Percentiles rank a stretch among this genome's conserved stretches.
phyloP scores from a whole-genome alignment of 2,113 vertebrate species.

The Hucho hucho region DNA sequence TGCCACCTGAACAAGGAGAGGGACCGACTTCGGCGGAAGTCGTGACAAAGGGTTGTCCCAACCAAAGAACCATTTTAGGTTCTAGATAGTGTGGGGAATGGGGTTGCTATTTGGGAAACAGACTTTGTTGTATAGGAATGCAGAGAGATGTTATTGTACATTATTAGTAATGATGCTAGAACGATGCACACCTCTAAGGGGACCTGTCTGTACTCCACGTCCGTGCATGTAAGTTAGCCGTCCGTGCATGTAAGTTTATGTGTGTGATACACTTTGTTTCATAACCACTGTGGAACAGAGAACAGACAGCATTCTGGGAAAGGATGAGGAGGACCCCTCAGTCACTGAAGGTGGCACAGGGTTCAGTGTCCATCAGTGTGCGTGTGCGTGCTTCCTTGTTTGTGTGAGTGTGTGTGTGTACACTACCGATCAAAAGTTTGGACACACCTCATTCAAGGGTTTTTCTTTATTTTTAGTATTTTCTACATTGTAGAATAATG shows the following conservation, averaged over 20 bases:
- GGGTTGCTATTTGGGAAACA: too few species aligned
- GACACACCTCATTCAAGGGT: too few species aligned
- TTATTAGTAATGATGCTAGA: slow-evolving; percentile 32
- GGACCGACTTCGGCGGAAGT: too few species aligned
- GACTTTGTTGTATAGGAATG: slow-evolving; percentile 7
- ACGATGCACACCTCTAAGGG: slow-evolving; percentile 42
- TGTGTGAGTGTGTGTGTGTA: too few species aligned
- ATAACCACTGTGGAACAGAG: not conserved
- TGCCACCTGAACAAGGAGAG: too few species aligned
- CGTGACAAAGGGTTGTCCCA: too few species aligned
- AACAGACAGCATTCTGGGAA: not conserved
- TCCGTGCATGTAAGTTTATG: too few species aligned
- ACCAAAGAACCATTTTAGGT: too few species aligned
- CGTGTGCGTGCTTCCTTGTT: too few species aligned
- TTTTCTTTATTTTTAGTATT: too few species aligned
- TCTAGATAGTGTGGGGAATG: not conserved
- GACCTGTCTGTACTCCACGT: slow-evolving; percentile 18
- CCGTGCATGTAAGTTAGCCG: slow-evolving; percentile 17
- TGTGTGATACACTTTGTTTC: slow-evolving; percentile 12
- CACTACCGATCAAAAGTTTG: too few species aligned
- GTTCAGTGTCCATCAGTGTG: slow-evolving; percentile 9
- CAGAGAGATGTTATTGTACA: slow-evolving; percentile 50
- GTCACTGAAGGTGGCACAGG: slow-evolving; percentile 7
- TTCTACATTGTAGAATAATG: too few species aligned
- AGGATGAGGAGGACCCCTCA: not conserved